Conservation (phyloP, 2,113 vertebrate genomes). For the Tinamus guttatus region DNA sequence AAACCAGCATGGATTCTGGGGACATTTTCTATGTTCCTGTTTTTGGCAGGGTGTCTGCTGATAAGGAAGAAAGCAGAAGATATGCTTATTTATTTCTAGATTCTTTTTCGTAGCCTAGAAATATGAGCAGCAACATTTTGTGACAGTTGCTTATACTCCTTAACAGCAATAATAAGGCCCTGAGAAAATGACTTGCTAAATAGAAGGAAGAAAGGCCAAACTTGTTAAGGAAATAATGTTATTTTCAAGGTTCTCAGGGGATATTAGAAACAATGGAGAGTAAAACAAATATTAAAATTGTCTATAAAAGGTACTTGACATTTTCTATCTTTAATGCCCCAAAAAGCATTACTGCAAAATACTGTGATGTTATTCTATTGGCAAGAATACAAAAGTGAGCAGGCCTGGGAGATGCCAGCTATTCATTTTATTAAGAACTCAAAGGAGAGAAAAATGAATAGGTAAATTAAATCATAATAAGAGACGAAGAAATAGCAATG, state of each 20-base stretch:
- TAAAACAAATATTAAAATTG: constrained; percentile 63
- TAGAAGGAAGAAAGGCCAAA: constrained; percentile 65
- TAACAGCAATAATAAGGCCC: background rate
- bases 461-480: constrained; percentile 30
- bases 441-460: constrained; percentile 42
- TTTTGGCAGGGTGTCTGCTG: background rate
- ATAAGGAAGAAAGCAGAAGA: background rate
- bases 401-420: constrained; percentile 17
- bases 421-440: constrained; percentile 43
- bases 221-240: constrained; percentile 70
- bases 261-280: constrained; percentile 63
- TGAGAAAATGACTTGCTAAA: constrained; percentile 20
- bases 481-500: constrained; percentile 22
- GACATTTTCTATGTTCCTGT: background rate
- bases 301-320: constrained; percentile 55
- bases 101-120: background rate
- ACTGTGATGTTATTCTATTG: constrained; percentile 24
- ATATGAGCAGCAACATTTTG: background rate
- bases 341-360: constrained; percentile 43
- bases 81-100: background rate
- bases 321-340: background rate
- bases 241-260: constrained; percentile 63
- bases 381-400: constrained; percentile 24
- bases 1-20: background rate
- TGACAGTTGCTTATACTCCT: background rate